Conservation (phyloP, 2,888 invertebrate genomes). For the Plutella xylostella region DNA sequence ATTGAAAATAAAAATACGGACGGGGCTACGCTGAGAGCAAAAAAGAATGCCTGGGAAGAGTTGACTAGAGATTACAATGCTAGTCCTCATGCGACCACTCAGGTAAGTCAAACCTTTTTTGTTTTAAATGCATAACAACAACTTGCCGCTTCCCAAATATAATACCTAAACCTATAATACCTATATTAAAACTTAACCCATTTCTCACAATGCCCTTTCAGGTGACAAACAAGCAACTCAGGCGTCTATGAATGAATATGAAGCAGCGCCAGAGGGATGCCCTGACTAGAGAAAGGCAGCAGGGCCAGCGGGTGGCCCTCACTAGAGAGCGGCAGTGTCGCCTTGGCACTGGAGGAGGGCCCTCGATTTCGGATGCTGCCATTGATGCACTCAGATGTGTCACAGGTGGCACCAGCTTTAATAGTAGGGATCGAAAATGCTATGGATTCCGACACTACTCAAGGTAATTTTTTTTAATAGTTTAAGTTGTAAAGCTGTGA, state of each 20-base stretch:
- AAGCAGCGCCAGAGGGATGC: conserved; percentile 7
- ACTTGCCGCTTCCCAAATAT: not conserved
- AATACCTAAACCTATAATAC: too few relatives aligned
- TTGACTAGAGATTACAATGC: not conserved
- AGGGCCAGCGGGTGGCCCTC: too few relatives aligned
- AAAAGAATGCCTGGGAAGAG: not conserved
- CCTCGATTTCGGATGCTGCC: not conserved
- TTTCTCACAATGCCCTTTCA: not conserved
- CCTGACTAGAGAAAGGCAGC: not conserved
- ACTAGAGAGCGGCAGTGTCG: conserved; percentile 5
- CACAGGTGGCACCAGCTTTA: too few relatives aligned
- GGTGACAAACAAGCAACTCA: conserved; percentile 5
- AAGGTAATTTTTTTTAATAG: conserved; percentile 1
- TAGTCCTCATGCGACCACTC: not conserved
- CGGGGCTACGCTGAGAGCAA: not conserved
- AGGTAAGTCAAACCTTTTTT: not conserved
- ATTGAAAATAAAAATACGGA: conserved; percentile 2
- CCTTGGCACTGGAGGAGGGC: conserved; percentile 4
- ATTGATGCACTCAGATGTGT: too few relatives aligned
- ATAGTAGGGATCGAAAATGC: conserved; percentile 4
- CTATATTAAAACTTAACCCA: not conserved
- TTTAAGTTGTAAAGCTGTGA: too few relatives aligned
- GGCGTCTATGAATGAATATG: too few relatives aligned
- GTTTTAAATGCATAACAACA: not conserved
- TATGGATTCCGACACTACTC: conserved; percentile 3